Evolutionary conservation across 2,888 invertebrate genomes (phyloP), one percentile per base, ranked within the genome.

Genomic region (Nebria brevicollis): DNA sequence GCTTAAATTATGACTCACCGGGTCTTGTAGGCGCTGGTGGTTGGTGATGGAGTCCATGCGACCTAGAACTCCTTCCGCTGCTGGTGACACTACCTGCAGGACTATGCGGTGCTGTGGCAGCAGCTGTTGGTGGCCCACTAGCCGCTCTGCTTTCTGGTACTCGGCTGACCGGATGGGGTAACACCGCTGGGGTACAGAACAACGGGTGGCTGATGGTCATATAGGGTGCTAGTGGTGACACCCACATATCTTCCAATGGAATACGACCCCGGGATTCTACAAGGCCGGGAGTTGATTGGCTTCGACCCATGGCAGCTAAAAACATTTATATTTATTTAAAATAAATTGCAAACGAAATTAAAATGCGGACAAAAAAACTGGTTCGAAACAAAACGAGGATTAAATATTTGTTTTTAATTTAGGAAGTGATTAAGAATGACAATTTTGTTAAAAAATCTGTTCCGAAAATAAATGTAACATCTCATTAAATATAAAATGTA

Each of bases 211-310:
- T 85, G 74, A 65, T 66, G 81, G 68, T 84, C 76, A 81, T 54
- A 7, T 54, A 54, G 8, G 77, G 54, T 34, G 90, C 90, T 84
- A 91, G 86, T 64, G 93, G 92, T 77, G 93, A 92, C 83, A 95
- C 90, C 93, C 94, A 94, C 95, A 95, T 95, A 84, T 95, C 95
- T 90, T 97, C 97, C 85, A 97, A 91, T 82, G 98, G 95, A 85
- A 97, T 93, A 87, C 96, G 95, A 82, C 98, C 98, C 85, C 94
- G 93, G 82, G 97, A 97, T 90, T 98, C 98, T 86, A 98, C 95
- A 86, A 98, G 92, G 72, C 98, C 98, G 13, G 98, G 98, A 82
- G 98, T 98, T 86, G 98, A 98, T 88, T 96, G 96, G 89, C 98
- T 97, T 87, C 98, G 93, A 86, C 97, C 96, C 95, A 98, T 95